A percentile compares a stretch with the other conserved stretches of the same genome.
Conservation (phyloP, 2,113 vertebrate genomes). For the Thymallus thymallus region DNA sequence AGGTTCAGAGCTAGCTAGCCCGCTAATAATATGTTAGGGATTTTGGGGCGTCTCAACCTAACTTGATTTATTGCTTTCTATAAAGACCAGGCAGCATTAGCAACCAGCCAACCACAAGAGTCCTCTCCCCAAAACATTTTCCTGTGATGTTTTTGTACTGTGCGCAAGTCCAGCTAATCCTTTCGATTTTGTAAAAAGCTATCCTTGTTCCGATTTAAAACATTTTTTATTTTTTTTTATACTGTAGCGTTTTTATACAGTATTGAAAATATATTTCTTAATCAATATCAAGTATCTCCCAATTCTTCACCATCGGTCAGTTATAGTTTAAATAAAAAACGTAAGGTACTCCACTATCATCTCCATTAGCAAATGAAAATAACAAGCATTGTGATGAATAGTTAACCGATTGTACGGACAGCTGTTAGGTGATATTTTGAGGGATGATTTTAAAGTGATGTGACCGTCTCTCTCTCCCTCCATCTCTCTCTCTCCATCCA, state of each 20-base stretch:
- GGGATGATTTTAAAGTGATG: not conserved
- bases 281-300: too few relatives aligned
- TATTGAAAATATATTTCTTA: not conserved
- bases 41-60: conserved; percentile 18
- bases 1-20: conserved; percentile 33
- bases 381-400: too few relatives aligned
- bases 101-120: conserved; percentile 38
- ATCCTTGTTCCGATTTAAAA: not conserved
- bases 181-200: conserved; percentile 3
- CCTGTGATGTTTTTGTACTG: conserved; percentile 15
- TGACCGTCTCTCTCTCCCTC: not conserved
- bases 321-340: not conserved
- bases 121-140: conserved; percentile 35
- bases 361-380: too few relatives aligned
- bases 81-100: conserved; percentile 24
- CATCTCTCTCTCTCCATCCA: not conserved
- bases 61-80: conserved; percentile 35
- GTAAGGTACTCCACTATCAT: too few relatives aligned
- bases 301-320: too few relatives aligned
- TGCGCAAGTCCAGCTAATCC: conserved; percentile 5
- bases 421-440: too few relatives aligned
- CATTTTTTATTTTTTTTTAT: not conserved
- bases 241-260: not conserved
- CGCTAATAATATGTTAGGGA: conserved; percentile 41
- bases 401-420: too few relatives aligned